phyloP scores from a whole-genome alignment of 2,113 vertebrate genomes.

The Epinephelus fuscoguttatus region DNA sequence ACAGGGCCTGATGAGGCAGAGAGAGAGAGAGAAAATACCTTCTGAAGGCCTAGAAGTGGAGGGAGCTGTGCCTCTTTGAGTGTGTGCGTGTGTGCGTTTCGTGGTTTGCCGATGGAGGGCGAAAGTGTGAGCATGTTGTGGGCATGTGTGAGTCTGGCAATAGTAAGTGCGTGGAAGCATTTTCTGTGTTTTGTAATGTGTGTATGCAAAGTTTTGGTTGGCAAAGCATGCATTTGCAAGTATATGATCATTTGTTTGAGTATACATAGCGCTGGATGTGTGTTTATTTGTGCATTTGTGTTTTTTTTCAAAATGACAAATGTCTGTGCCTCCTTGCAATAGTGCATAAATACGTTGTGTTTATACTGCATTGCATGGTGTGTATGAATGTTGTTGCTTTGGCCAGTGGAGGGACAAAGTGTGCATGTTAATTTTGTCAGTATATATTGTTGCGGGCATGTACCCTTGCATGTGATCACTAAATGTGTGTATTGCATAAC shows the following conservation, averaged over 20 bases:
- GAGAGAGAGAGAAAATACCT: constrained; percentile 71
- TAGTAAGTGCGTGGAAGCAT: constrained; percentile 17
- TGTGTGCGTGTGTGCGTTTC: constrained; percentile 34
- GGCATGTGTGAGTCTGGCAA: constrained; percentile 43
- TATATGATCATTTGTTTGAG: constrained; percentile 5
- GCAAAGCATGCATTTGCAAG: not conserved
- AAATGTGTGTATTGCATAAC: constrained; percentile 39
- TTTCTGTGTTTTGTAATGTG: constrained; percentile 29
- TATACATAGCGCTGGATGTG: not conserved
- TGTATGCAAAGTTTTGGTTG: not conserved
- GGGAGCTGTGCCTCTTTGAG: constrained; percentile 35
- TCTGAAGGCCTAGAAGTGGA: constrained; percentile 72
- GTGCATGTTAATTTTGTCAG: constrained; percentile 4
- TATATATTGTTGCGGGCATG: not conserved
- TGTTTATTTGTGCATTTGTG: not conserved
- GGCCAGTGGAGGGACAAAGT: not conserved
- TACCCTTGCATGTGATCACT: not conserved
- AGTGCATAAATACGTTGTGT: not conserved
- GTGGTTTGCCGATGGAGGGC: constrained; percentile 56
- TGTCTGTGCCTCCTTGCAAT: not conserved
- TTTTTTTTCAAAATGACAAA: not conserved
- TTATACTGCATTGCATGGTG: not conserved
- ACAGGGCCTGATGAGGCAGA: constrained; percentile 86
- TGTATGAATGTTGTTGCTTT: not conserved
- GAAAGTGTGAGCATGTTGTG: constrained; percentile 53